A percentile compares a stretch with the other conserved stretches of the same genome.
Conservation (phyloP, 2,888 invertebrate genomes). For the Heliconius cydno region DNA sequence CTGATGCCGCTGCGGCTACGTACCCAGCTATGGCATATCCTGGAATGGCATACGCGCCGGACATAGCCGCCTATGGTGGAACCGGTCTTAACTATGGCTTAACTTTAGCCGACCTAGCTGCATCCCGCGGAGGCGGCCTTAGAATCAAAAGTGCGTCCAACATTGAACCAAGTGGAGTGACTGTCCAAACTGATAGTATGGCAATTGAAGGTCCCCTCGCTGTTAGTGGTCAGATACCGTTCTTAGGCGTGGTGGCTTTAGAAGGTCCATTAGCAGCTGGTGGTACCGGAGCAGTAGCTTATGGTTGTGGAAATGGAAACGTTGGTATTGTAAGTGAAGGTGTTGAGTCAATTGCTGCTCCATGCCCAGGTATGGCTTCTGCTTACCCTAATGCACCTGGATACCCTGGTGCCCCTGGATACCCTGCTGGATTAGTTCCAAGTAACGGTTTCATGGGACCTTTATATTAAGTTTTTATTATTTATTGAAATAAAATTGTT, state of each 20-base stretch:
- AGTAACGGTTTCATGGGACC: slow-evolving; percentile 2
- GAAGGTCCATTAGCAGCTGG: slow-evolving; percentile 52
- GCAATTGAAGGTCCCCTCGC: slow-evolving; percentile 53
- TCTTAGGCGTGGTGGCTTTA: slow-evolving; percentile 57
- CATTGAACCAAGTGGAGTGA: slow-evolving; percentile 56
- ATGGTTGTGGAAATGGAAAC: slow-evolving; percentile 53
- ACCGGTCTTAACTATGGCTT: slow-evolving; percentile 20
- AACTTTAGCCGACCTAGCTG: slow-evolving; percentile 38
- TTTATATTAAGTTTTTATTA: slow-evolving; percentile 21
- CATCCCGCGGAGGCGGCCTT: slow-evolving; percentile 44
- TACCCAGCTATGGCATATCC: slow-evolving; percentile 7
- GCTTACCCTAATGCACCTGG: slow-evolving; percentile 19
- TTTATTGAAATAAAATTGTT: slow-evolving; percentile 30
- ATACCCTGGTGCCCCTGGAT: slow-evolving; percentile 4
- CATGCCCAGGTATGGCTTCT: neutral
- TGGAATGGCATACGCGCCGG: slow-evolving; percentile 45
- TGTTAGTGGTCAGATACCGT: slow-evolving; percentile 57
- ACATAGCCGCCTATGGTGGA: neutral
- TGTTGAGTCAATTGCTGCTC: slow-evolving; percentile 31
- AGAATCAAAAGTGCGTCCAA: slow-evolving; percentile 54
- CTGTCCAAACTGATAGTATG: slow-evolving; percentile 55
- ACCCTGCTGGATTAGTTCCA: slow-evolving; percentile 9
- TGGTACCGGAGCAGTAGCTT: slow-evolving; percentile 52
- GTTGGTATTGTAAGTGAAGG: slow-evolving; percentile 50
- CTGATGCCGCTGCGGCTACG: neutral